These are phyloP conservation scores for Bos taurus DNA, from an alignment of 2,113 vertebrate genomes.

Conservation along the genomic window DNA sequence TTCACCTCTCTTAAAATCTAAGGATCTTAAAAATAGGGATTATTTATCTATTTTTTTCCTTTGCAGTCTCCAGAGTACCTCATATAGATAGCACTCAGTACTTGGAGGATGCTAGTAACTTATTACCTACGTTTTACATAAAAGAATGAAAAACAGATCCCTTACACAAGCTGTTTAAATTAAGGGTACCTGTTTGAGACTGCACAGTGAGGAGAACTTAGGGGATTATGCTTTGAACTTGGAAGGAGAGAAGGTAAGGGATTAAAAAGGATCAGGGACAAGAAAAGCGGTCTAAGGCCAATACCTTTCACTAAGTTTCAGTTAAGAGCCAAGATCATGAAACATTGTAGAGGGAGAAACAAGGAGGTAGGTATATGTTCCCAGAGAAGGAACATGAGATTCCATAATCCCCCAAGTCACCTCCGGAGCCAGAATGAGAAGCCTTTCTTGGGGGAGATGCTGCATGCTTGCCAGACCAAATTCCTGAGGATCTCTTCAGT, in stretches of 20 bases:
- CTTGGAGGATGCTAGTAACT: not conserved
- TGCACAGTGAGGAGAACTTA: constrained; percentile 57
- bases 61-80: not conserved
- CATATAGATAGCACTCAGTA: not conserved
- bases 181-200: constrained; percentile 60
- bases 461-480: not conserved
- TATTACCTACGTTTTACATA: not conserved
- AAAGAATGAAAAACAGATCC: not conserved
- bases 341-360: not conserved
- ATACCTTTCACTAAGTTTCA: not conserved
- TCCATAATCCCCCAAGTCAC: not conserved
- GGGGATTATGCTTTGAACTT: not conserved
- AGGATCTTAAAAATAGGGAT: not conserved
- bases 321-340: not conserved
- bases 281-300: not conserved
- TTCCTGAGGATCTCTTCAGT: not conserved
- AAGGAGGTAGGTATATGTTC: not conserved
- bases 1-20: not conserved
- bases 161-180: not conserved
- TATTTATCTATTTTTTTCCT: not conserved
- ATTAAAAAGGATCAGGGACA: not conserved
- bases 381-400: not conserved
- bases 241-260: not conserved
- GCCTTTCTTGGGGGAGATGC: not conserved
- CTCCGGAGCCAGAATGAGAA: not conserved